These are phyloP conservation scores for Montipora sp. DNA, from an alignment of 64 coral and sea anemone species.

Conservation along the genomic window DNA sequence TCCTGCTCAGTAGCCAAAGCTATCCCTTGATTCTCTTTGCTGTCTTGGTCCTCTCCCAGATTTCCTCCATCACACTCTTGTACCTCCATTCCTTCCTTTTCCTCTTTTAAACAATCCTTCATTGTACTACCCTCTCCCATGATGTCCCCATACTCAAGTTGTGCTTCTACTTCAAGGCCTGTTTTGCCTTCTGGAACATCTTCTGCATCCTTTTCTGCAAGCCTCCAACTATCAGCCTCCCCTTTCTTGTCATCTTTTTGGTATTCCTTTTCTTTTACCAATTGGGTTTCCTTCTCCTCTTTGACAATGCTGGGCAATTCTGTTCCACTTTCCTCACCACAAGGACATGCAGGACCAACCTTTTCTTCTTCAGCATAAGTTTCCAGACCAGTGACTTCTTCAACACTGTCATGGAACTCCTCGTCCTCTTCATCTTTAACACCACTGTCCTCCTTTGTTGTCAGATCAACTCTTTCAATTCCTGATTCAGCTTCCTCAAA, in stretches of 20 bases:
- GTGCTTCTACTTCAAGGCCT: neutral
- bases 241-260: neutral
- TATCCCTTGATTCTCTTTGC: neutral
- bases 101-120: neutral
- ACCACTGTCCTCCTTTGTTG: neutral
- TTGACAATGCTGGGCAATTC: neutral
- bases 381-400: neutral
- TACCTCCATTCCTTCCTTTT: constrained; percentile 1
- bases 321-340: neutral
- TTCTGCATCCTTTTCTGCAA: neutral
- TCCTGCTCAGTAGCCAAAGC: neutral
- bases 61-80: neutral
- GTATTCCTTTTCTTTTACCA: neutral
- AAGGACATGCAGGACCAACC: too few species aligned
- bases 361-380: neutral
- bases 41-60: neutral
- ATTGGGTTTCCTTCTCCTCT: neutral
- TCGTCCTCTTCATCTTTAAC: neutral
- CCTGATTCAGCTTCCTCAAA: constrained; percentile 28
- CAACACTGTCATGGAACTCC: constrained; percentile 19
- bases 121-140: neutral
- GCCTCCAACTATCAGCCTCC: neutral
- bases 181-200: neutral
- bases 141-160: neutral
- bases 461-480: neutral